These are phyloP conservation scores for Danionella cerebrum DNA, from an alignment of 2,113 vertebrate species.

Conservation along the genomic window DNA sequence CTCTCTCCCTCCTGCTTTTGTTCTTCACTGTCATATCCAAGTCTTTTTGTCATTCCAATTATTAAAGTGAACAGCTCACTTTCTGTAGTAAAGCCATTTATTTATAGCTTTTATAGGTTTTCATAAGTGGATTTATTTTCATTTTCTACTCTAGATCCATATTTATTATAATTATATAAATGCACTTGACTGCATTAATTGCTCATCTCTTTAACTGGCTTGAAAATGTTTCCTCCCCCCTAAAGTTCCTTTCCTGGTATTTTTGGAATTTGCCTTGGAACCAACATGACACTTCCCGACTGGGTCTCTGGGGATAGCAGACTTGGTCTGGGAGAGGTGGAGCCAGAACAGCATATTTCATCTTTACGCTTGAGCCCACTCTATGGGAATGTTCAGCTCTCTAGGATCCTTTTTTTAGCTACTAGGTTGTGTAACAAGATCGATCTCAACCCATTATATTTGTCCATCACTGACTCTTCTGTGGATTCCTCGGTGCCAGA, in stretches of 20 bases:
- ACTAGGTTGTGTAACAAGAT: background rate
- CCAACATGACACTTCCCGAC: constrained; percentile 69
- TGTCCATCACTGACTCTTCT: background rate
- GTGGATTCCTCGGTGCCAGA: background rate
- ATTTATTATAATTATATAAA: too few relatives aligned
- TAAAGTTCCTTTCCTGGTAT: constrained; percentile 63
- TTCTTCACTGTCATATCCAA: too few relatives aligned
- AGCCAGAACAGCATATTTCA: constrained; percentile 10
- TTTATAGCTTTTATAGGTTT: too few relatives aligned
- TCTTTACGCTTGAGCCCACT: background rate
- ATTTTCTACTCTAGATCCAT: too few relatives aligned
- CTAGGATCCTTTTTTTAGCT: background rate
- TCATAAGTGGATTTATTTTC: too few relatives aligned
- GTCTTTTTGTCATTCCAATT: too few relatives aligned
- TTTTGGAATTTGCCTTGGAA: constrained; percentile 71
- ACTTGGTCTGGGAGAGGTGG: constrained; percentile 28
- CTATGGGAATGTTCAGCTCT: background rate
- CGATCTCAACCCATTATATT: background rate
- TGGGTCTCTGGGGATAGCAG: constrained; percentile 43
- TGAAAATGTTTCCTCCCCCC: constrained; percentile 50
- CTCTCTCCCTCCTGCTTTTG: too few relatives aligned
- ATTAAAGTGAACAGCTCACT: too few relatives aligned
- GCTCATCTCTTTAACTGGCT: constrained; percentile 48
- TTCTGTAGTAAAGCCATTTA: too few relatives aligned
- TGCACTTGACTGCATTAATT: constrained; percentile 8